phyloP scores from a whole-genome alignment of 1,140 invertebrate genomes.

The Eueides isabella region DNA sequence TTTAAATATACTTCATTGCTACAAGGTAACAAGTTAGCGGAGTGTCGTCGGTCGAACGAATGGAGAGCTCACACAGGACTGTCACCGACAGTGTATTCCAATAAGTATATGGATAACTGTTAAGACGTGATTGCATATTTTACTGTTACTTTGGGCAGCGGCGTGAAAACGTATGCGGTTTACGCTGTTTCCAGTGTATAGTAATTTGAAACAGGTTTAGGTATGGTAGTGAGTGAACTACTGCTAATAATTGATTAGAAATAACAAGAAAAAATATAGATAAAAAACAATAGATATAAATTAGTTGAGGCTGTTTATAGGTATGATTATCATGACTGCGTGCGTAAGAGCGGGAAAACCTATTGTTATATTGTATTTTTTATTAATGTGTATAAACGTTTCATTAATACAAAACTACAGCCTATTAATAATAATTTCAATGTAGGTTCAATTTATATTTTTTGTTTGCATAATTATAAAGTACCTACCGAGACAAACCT shows the following conservation, averaged over 20 bases:
- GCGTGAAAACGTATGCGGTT: slow-evolving; percentile 50
- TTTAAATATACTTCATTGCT: slow-evolving; percentile 46
- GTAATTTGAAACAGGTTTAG: neutral
- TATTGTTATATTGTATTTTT: neutral
- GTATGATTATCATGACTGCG: neutral
- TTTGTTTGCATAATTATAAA: too few relatives aligned
- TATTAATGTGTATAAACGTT: neutral
- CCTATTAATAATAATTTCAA: neutral
- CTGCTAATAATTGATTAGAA: neutral
- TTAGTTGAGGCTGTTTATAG: neutral
- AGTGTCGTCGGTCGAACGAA: slow-evolving; percentile 58
- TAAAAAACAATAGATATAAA: neutral
- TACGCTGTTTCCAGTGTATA: neutral
- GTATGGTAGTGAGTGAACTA: neutral
- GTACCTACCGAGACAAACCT: too few relatives aligned
- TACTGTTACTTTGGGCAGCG: slow-evolving; percentile 58
- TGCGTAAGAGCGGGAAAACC: neutral
- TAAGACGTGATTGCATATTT: slow-evolving; percentile 57
- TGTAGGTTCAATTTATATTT: too few relatives aligned
- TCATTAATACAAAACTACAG: neutral
- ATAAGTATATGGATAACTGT: slow-evolving; percentile 67
- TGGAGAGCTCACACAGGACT: slow-evolving; percentile 52
- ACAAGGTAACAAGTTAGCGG: slow-evolving; percentile 63
- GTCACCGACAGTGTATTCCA: slow-evolving; percentile 58
- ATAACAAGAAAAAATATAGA: neutral